Evolutionary conservation across 2,113 vertebrate genomes (phyloP), one percentile per base, ranked within the genome.

Genomic region (Platichthys stellatus): DNA sequence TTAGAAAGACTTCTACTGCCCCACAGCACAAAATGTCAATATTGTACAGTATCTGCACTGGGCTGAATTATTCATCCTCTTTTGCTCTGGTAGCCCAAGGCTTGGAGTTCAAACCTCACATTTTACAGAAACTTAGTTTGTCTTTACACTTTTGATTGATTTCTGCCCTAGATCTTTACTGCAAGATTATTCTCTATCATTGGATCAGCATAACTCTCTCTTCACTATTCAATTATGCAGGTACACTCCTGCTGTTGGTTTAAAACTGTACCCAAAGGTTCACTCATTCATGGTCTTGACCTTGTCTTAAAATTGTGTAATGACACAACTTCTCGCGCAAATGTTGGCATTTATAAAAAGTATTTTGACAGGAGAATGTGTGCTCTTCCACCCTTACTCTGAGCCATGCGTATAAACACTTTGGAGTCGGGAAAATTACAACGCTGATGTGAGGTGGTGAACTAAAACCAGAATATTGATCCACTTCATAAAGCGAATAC

Each of bases 111-210:
- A 63, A 56, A 35, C 45, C 13, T 63, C n/a, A 61, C 38, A 71
- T 76, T 62, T 60, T 62, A 47, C 23, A 81, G 12, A 57, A 71
- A 43, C 26, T 40, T 72, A 21, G 21, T 49, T 66, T 71, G 40
- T 31, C 51, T 47, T 63, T 49, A 58, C 5, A 58, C 49, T 69
- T 80, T 51, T 59, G 59, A 21, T 9, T 47, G 18, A 5, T 5
- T 63, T 38, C 38, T 58, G 51, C 3, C 47, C 26, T 43, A 17
- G 6, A 3, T 18, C 13, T 70, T 60, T 60, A 43, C 21, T 26
- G 6, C 28, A 26, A 15, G 31, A 31, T 10, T 20, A 15, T n/a
- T 73, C 1, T 38, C 35, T 9, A 38, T 38, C 35, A 38, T 43
- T 43, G 40, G 40, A 13, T 10, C 38, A 40, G 9, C 38, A 40